Evolutionary conservation across 2,797 vertebrate genomes (phyloP), one percentile per base, ranked within the genome.

Genomic region (Diceros bicornis): DNA sequence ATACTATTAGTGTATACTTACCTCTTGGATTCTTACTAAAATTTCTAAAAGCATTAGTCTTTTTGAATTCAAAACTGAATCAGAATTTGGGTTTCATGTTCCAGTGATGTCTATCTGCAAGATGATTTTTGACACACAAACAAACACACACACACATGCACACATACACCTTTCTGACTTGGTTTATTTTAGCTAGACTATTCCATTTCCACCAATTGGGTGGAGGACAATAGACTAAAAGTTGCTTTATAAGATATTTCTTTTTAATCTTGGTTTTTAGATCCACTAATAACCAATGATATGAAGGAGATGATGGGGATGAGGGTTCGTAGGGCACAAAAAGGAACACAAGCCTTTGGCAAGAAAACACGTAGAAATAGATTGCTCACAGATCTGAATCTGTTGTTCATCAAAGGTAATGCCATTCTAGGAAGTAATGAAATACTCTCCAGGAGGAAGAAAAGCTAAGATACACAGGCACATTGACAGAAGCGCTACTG

Each of bases 21-120:
- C 0, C 0, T 94, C 4, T 1, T 11, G 11, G 0, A 8, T 89
- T 86, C 5, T 81, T 71, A 88, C 7, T 25, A 34, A 57, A 74
- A 55, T 91, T 95, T 97, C 25, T n/a, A 47, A 85, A 96, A 69
- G 16, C 0, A 0, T n/a, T 90, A 89, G 0, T 13, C 3, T 83
- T 57, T 95, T 62, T 13, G 82, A 82, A 78, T 95, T 85, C 21
- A 59, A 3, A 77, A 77, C 34, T 17, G 27, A 96, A 88, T 44
- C 0, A 12, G 18, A 81, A 69, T 44, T 89, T 93, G 21, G 10
- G 1, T 47, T 95, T 1, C 11, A 17, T 85, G n/a, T 71, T 37
- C 3, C 74, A 93, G 4, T 78, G 1, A n/a, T 78, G 11, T 89
- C 17, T 94, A 29, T n/a, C 27, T 47, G 61, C 1, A 37, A 85